Evolutionary conservation across 2,888 invertebrate genomes (phyloP), one percentile per base, ranked within the genome.

Genomic region (Lysandra bellargus): DNA sequence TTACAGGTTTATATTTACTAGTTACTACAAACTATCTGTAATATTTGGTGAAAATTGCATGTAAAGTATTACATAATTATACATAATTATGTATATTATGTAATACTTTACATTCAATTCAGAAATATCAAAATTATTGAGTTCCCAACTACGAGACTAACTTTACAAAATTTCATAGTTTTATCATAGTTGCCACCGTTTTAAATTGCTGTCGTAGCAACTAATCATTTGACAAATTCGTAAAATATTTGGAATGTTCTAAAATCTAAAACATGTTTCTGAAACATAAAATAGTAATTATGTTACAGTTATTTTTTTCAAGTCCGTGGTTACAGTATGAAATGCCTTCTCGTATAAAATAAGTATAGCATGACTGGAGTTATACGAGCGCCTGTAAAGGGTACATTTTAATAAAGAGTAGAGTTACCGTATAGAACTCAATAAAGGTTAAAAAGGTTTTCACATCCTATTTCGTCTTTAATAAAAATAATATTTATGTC

Each of bases 361-460:
- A 23, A n/a, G n/a, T 40, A 33, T 40, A 74, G 40, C n/a, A 44
- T 74, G 40, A 44, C 37, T 23, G n/a, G 44, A 40, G 23, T 3
- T 9, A 6, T 23, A 74, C n/a, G 44, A 44, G 9, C 40, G n/a
- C 37, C 44, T 2, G 74, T 74, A 44, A 74, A 44, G 23, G 37
- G n/a, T 61, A 64, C 64, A 64, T 74, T 74, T 74, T 44, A 74
- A 44, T 74, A 74, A 40, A 74, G 44, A 74, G 44, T 40, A 40
- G 40, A 30, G 64, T 30, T 12, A 64, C 30, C 3, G 64, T 30
- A 64, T 64, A 30, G 9, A 72, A 30, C 44, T n/a, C 74, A 40
- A 40, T 74, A 44, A 17, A 74, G 73, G 17, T 44, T 73, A 73
- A 37, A 73, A 73, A 44, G 74, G 64, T 64, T 64, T 64, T 64